Evolutionary conservation across 2,113 vertebrate genomes (phyloP).

Genomic region (Vidua chalybeata): DNA sequence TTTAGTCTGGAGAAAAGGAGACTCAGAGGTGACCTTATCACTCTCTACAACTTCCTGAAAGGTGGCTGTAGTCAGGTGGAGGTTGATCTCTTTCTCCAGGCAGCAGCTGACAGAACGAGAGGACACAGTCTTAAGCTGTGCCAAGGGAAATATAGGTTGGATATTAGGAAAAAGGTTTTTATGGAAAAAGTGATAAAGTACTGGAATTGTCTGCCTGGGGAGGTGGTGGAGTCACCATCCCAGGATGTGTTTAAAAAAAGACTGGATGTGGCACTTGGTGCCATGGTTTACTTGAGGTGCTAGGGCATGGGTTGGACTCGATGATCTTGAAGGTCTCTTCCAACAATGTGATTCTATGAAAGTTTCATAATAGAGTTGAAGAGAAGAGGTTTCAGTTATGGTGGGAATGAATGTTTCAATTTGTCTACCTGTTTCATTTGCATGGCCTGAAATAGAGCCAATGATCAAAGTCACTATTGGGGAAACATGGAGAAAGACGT

Average conservation of each 20-base stretch:
- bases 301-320: too few relatives aligned
- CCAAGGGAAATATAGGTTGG: not conserved
- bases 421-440: not conserved
- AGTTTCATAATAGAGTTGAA: not conserved
- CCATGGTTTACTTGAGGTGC: not conserved
- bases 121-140: rapidly evolving
- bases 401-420: not conserved
- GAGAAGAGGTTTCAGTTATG: not conserved
- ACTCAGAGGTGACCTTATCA: not conserved
- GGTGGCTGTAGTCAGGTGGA: not conserved
- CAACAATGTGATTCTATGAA: not conserved
- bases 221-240: not conserved
- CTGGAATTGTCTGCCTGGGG: not conserved
- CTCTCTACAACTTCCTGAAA: not conserved
- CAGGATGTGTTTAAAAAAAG: not conserved
- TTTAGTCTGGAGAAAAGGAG: not conserved
- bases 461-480: not conserved
- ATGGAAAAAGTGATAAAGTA: not conserved
- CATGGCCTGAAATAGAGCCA: not conserved
- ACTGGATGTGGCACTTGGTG: not conserved
- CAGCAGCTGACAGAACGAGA: not conserved
- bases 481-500: not conserved
- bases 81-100: not conserved
- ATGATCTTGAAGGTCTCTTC: not conserved
- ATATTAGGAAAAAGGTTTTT: not conserved